Evolutionary conservation across 2,797 vertebrate genomes (phyloP).

Genomic region (Gymnopithys bicolor): DNA sequence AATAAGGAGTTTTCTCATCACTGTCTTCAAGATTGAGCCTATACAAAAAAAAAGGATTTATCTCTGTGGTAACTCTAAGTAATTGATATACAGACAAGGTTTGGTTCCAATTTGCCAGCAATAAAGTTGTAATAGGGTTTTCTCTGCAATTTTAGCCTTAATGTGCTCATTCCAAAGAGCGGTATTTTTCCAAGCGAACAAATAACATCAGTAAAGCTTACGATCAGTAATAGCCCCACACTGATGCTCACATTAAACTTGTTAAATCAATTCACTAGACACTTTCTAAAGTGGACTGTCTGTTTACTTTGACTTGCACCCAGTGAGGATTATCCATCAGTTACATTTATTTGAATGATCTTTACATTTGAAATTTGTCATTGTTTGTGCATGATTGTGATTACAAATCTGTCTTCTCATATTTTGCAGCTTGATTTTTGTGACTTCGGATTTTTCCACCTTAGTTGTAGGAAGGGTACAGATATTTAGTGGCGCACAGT

Average conservation of each 20-base stretch:
- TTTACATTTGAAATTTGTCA: conserved; percentile 82
- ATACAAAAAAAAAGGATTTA: conserved; percentile 89
- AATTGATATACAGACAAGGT: conserved; percentile 97
- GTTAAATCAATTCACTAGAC: conserved; percentile 93
- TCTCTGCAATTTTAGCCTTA: conserved; percentile 95
- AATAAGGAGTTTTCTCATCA: conserved; percentile 92
- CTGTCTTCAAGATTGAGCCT: conserved; percentile 90
- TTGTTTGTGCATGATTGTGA: conserved; percentile 78
- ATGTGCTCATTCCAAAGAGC: conserved; percentile 95
- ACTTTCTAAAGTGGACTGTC: conserved; percentile 91
- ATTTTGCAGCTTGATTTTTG: conserved; percentile 55
- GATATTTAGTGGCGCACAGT: conserved; percentile 25
- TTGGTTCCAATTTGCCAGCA: conserved; percentile 96
- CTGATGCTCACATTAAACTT: conserved; percentile 93
- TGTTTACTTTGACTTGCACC: conserved; percentile 83
- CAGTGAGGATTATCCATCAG: conserved; percentile 82
- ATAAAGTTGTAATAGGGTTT: conserved; percentile 97
- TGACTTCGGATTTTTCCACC: conserved; percentile 40
- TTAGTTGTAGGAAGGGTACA: conserved; percentile 28
- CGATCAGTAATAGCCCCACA: conserved; percentile 92
- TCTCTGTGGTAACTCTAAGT: conserved; percentile 94
- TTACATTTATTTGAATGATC: conserved; percentile 82
- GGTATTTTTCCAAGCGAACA: conserved; percentile 93
- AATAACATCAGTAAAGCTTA: conserved; percentile 95
- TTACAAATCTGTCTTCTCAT: conserved; percentile 57